Percentiles rank a stretch among this genome's conserved stretches.
These are phyloP conservation scores for Amblyopsis hoosieri DNA, from an alignment of 2,797 vertebrate genomes.

Conservation along the genomic window DNA sequence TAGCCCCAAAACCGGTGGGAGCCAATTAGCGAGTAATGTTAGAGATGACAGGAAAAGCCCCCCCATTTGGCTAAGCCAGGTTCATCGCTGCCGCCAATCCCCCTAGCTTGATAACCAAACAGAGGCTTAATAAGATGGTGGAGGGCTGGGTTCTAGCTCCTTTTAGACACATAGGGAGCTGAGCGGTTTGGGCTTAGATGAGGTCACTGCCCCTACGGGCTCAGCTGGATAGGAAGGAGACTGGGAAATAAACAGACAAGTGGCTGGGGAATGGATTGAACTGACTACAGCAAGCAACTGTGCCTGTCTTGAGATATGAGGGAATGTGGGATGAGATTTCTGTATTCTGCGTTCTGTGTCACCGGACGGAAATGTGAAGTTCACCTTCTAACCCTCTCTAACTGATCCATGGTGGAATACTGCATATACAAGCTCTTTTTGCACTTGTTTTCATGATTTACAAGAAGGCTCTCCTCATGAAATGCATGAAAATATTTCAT, in stretches of 20 bases:
- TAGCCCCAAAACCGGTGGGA: slow-evolving; percentile 67
- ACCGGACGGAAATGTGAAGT: slow-evolving; percentile 41
- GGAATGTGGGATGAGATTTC: slow-evolving; percentile 61
- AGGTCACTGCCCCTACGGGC: slow-evolving; percentile 73
- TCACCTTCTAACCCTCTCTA: slow-evolving; percentile 35
- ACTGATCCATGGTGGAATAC: no score
- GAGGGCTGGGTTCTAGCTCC: slow-evolving; percentile 72
- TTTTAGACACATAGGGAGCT: slow-evolving; percentile 69
- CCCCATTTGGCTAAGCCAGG: slow-evolving; percentile 58
- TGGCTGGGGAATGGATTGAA: slow-evolving; percentile 48
- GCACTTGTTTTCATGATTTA: no score
- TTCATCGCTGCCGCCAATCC: slow-evolving; percentile 50
- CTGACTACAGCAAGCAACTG: slow-evolving; percentile 50
- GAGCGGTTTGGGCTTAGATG: slow-evolving; percentile 73
- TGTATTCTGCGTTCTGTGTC: slow-evolving; percentile 56
- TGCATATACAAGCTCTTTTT: no score
- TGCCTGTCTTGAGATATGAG: slow-evolving; percentile 57
- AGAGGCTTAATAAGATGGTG: slow-evolving; percentile 72
- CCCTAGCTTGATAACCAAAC: slow-evolving; percentile 70
- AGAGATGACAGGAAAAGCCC: slow-evolving; percentile 74
- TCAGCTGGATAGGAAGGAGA: slow-evolving; percentile 70
- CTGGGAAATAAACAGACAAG: slow-evolving; percentile 71
- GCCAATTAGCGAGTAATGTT: slow-evolving; percentile 76
- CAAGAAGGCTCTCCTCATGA: no score
- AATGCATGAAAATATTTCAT: no score